A percentile compares a stretch with the other conserved stretches of the same genome.
Conservation (phyloP, 1,140 invertebrate species). For the Neodiprion fabricii region DNA sequence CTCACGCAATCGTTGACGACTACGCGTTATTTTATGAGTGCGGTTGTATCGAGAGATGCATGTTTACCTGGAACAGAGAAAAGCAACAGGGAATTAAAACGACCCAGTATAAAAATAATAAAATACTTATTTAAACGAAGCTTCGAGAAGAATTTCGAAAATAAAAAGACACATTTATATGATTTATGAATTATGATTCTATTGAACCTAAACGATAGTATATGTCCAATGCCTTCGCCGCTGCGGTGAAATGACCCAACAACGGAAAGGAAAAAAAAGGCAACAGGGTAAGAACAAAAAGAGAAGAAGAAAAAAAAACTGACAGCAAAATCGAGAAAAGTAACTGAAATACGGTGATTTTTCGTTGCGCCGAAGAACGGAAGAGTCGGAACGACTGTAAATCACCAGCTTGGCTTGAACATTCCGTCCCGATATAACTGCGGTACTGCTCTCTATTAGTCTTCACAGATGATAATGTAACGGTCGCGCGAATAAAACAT, state of each 20-base stretch:
- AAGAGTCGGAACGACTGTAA: background rate
- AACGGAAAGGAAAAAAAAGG: too few species aligned
- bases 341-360: background rate
- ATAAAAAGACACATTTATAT: too few species aligned
- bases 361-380: background rate
- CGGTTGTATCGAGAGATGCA: background rate
- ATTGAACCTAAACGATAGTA: too few species aligned
- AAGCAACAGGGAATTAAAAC: background rate
- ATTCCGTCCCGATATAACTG: background rate
- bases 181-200: too few species aligned
- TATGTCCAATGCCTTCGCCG: too few species aligned
- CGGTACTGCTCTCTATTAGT: background rate
- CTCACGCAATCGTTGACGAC: conserved; percentile 4
- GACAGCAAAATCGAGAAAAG: too few species aligned
- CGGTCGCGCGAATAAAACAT: too few species aligned
- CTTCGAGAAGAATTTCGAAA: too few species aligned
- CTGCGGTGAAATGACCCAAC: too few species aligned
- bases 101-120: too few species aligned
- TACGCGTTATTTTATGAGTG: background rate
- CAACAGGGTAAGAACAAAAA: background rate
- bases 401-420: background rate
- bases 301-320: background rate
- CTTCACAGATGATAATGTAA: too few species aligned
- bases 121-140: too few species aligned
- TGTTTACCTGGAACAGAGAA: background rate